phyloP scores from a whole-genome alignment of 1,140 invertebrate genomes.

The Frieseomelitta varia region DNA sequence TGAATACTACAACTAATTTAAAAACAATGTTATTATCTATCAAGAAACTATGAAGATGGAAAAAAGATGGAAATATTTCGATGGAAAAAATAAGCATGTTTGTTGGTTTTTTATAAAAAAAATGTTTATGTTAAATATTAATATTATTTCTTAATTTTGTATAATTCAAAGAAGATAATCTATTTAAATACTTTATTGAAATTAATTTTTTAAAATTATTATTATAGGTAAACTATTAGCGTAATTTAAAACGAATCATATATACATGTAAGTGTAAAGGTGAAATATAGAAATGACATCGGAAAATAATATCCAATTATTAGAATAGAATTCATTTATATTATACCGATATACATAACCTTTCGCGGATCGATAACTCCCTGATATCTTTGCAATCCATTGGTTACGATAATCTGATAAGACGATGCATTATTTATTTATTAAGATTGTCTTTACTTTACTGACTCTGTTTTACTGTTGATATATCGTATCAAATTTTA shows the following conservation, averaged over 20 bases:
- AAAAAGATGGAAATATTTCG: neutral
- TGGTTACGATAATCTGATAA: neutral
- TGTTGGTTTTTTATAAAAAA: too few relatives aligned
- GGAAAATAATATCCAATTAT: constrained; percentile 47
- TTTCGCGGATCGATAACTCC: constrained; percentile 47
- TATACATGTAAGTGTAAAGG: neutral
- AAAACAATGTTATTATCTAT: neutral
- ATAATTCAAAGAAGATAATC: neutral
- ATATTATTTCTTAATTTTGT: neutral
- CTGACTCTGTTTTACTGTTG: too few relatives aligned
- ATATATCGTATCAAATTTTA: neutral
- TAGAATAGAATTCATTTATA: constrained; percentile 36
- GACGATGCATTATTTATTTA: constrained; percentile 24
- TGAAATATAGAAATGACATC: constrained; percentile 17
- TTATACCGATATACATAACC: constrained; percentile 35
- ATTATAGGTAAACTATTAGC: too few relatives aligned
- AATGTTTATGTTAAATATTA: neutral
- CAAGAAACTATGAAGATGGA: neutral
- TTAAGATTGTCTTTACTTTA: neutral
- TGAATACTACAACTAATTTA: neutral
- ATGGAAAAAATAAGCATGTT: neutral
- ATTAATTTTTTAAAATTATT: neutral
- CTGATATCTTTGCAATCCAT: neutral
- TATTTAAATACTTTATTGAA: neutral
- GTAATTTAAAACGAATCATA: neutral